Conservation (phyloP, 2,797 vertebrate genomes). For the Galagoides demidoff region DNA sequence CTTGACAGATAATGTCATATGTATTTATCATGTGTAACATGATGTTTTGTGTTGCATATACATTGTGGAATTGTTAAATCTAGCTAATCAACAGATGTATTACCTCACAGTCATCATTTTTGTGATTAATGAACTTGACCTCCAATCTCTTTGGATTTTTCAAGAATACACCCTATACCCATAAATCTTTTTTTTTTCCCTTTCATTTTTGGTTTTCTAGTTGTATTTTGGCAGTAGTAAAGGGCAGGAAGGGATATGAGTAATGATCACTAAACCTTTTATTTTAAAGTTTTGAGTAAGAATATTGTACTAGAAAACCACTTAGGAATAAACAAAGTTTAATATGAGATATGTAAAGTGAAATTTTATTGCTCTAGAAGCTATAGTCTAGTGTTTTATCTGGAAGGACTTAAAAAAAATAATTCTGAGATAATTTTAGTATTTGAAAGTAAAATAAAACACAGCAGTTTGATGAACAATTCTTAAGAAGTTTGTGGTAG, state of each 20-base stretch:
- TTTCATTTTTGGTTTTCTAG: slow-evolving; percentile 58
- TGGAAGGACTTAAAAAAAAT: slow-evolving; percentile 24
- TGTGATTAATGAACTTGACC: not conserved
- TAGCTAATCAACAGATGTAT: not conserved
- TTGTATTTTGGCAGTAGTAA: slow-evolving; percentile 56
- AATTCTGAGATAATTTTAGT: slow-evolving; percentile 58
- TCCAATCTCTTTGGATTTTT: not conserved
- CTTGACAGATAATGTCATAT: not conserved
- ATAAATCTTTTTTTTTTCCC: not conserved
- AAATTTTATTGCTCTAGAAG: slow-evolving; percentile 25
- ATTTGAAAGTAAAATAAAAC: slow-evolving; percentile 16
- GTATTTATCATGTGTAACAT: not conserved
- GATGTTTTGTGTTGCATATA: not conserved
- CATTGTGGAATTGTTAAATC: not conserved
- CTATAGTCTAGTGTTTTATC: slow-evolving; percentile 14
- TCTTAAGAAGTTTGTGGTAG: slow-evolving; percentile 61
- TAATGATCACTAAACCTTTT: not conserved
- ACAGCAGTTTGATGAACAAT: slow-evolving; percentile 48
- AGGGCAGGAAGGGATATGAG: slow-evolving; percentile 46
- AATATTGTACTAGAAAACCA: not conserved
- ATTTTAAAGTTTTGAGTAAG: not conserved
- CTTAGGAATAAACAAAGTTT: slow-evolving; percentile 37
- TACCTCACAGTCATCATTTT: not conserved
- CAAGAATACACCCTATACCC: not conserved
- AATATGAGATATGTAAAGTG: not conserved